Base-by-base conservation (phyloP, 2,888 invertebrate species). In the Hydrotaea diabolus region DNA sequence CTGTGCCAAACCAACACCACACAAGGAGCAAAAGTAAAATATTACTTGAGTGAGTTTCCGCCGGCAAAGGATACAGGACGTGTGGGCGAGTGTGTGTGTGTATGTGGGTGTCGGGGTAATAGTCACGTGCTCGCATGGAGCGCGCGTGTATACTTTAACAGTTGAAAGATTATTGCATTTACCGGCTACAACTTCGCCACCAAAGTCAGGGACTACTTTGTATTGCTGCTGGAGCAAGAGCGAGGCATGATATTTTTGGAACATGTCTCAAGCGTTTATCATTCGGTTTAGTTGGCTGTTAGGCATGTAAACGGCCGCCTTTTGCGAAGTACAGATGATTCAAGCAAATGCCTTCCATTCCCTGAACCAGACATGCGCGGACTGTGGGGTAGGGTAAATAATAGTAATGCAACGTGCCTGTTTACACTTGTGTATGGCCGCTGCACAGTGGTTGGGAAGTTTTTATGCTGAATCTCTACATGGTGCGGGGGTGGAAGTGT, bases 321-420 rank as follows among this genome's bases (percentile, higher is more conserved):
- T 1, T 23, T 23, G 4, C 3, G 15, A 31, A 7, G 31, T 31
- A 31, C 21, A 26, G 26, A 5, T 7, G 64, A 11, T 0, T 17
- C n/a, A 36, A 19, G 19, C 8, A 39, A 9, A 64, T n/a, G 15
- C 39, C 21, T 19, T 5, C n/a, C 39, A 39, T 19, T 21, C n/a
- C 19, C 23, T 31, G n/a, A 8, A 39, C 39, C 3, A 64, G 17
- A 79, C 82, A 85, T 79, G 81, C 66, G 79, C 79, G 59, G 21
- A 62, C 55, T 78, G 15, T 19, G 3, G 7, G 31, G 3, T 46
- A 19, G 19, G 26, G 39, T 89, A 89, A 90, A 88, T 90, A 90
- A 90, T 89, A 89, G 89, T 88, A 88, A 88, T 91, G 90, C 91
- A 90, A 90, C 90, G 90, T 90, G 91, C 89, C 88, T 89, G 13